Evolutionary conservation across 2,113 vertebrate genomes (phyloP), one percentile per base, ranked within the genome.

Genomic region (Maccullochella peelii): DNA sequence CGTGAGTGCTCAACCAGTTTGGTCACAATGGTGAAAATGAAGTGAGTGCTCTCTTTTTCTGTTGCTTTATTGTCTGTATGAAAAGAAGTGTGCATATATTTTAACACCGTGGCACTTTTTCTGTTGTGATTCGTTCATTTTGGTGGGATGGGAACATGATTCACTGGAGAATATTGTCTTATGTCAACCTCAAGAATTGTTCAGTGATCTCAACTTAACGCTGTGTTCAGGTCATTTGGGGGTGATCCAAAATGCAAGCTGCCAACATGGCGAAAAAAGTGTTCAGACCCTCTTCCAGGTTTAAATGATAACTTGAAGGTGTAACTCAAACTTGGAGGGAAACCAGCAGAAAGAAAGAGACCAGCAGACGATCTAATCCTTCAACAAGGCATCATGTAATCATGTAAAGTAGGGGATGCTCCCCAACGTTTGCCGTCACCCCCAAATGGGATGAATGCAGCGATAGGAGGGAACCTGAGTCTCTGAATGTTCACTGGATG

Each of bases 401-500:
- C n/a, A n/a, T n/a, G n/a, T n/a, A n/a, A 65, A n/a, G 54, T 79
- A 33, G 40, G 27, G 21, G 59, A 50, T n/a, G 21, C 18, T 70
- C 36, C 57, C n/a, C 8, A 49, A 25, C 3, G 6, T 71, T 68
- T 23, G 20, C 7, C 0, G 2, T 54, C 54, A 52, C 54, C 79
- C 58, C 77, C 84, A 87, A 90, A 89, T 84, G 90, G 42, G 5
- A 23, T 58, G 86, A 89, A 76, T 36, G 73, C 88, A 91, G 91
- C 73, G 47, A 82, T 67, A 93, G 92, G 95, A 95, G 94, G 94
- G 95, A 95, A 93, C 93, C 92, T 90, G 92, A 94, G 94, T 87
- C 85, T 71, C 82, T 93, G 86, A 79, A 88, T 61, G 68, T 73
- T 92, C 74, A 58, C 68, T 69, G 87, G 87, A 82, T 77, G 93